phyloP scores from a whole-genome alignment of 1,140 invertebrate genomes.

The Drosophila littoralis region DNA sequence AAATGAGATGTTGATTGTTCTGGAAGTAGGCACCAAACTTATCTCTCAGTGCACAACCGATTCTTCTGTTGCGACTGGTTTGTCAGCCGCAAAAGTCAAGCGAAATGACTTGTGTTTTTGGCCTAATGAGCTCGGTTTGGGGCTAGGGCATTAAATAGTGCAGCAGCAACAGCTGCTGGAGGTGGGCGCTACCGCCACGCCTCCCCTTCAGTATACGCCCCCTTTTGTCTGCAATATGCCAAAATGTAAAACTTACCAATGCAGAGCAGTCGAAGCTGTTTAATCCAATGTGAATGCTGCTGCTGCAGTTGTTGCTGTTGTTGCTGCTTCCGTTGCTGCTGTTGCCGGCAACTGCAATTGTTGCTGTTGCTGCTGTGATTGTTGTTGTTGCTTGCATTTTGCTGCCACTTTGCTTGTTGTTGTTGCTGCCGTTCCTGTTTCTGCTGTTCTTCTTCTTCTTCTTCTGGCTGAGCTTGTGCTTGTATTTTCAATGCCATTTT shows the following conservation, averaged over 20 bases:
- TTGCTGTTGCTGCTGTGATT: conserved; percentile 33
- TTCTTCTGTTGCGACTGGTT: background rate
- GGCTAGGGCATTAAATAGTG: conserved; percentile 26
- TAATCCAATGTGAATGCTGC: conserved; percentile 60
- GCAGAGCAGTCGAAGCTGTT: conserved; percentile 61
- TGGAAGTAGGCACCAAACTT: background rate
- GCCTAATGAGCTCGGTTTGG: conserved; percentile 38
- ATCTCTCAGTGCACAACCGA: background rate
- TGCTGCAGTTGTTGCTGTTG: conserved; percentile 29
- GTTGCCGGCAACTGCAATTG: conserved; percentile 56
- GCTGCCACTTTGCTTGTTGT: conserved; percentile 41
- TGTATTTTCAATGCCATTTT: conserved; percentile 53
- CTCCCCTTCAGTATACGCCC: background rate
- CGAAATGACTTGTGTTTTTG: conserved; percentile 43
- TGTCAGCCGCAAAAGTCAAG: conserved; percentile 45
- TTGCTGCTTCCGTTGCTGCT: conserved; percentile 37
- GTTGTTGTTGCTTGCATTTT: conserved; percentile 39
- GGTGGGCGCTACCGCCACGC: conserved; percentile 4
- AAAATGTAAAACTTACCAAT: conserved; percentile 56
- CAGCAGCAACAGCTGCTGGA: conserved; percentile 46
- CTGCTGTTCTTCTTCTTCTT: conserved; percentile 22
- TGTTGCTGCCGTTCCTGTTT: conserved; percentile 37
- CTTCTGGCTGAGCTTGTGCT: conserved; percentile 7
- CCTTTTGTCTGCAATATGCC: background rate
- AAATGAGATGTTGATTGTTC: too few species aligned